phyloP scores from a whole-genome alignment of 2,888 invertebrate genomes.

The Himalopsyche kuldschensis region DNA sequence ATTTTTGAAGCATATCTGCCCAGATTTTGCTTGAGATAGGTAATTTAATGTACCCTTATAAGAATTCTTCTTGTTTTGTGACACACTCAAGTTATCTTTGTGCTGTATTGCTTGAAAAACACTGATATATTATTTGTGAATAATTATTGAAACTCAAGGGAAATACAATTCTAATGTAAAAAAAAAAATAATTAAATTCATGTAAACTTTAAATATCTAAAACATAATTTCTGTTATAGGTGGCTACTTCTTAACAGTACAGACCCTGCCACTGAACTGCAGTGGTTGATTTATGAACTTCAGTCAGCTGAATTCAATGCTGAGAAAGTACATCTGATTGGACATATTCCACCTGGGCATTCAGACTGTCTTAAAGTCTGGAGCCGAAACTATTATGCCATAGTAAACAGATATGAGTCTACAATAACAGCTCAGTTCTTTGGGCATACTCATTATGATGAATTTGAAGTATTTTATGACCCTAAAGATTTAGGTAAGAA shows the following conservation, averaged over 20 bases:
- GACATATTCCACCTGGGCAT: constrained; percentile 94
- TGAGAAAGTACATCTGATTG: constrained; percentile 96
- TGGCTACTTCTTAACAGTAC: constrained; percentile 93
- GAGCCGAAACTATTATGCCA: constrained; percentile 92
- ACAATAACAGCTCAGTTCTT: constrained; percentile 92
- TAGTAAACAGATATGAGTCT: constrained; percentile 84
- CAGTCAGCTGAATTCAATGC: constrained; percentile 92
- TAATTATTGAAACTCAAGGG: no score
- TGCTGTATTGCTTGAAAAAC: no score
- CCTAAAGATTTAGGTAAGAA: constrained; percentile 72
- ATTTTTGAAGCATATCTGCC: no score
- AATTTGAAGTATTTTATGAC: constrained; percentile 92
- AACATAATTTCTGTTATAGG: constrained; percentile 50
- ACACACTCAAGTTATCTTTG: no score
- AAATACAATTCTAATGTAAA: no score
- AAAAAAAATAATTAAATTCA: no score
- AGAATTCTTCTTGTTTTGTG: no score
- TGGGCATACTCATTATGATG: constrained; percentile 93
- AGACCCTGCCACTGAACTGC: constrained; percentile 92
- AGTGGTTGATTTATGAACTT: constrained; percentile 93
- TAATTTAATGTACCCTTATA: no score
- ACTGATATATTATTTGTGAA: no score
- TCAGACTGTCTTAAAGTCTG: constrained; percentile 92
- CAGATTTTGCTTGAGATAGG: no score
- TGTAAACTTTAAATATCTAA: no score